Evolutionary conservation across 2,888 invertebrate genomes (phyloP).

Genomic region (Drosophila phalerata): DNA sequence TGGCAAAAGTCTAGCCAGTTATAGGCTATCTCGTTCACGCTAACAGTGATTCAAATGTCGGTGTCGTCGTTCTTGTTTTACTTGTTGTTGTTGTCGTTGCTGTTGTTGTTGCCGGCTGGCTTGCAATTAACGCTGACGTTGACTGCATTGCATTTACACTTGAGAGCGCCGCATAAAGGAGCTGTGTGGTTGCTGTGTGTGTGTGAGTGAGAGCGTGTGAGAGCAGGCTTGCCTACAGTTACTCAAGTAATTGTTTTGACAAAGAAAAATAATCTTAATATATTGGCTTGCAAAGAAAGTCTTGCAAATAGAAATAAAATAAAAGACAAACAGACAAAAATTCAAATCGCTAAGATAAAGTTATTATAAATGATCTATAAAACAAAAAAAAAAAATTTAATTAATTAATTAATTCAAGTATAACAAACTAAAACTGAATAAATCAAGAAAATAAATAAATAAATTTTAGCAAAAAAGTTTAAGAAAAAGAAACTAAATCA

Average conservation of each 20-base stretch:
- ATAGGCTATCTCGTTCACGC: slow-evolving; percentile 54
- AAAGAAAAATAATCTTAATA: not conserved
- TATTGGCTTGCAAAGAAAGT: too few species aligned
- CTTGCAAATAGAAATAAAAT: too few species aligned
- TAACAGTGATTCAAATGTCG: slow-evolving; percentile 17
- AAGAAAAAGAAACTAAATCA: too few species aligned
- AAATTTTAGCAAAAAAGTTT: too few species aligned
- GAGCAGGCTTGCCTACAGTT: not conserved
- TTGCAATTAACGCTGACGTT: slow-evolving; percentile 74
- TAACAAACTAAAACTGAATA: too few species aligned
- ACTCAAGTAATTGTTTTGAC: not conserved
- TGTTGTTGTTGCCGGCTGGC: slow-evolving; percentile 51
- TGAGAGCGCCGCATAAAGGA: slow-evolving; percentile 50
- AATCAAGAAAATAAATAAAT: too few species aligned
- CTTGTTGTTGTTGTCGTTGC: slow-evolving; percentile 47
- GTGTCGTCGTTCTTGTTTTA: slow-evolving; percentile 16
- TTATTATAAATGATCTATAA: too few species aligned
- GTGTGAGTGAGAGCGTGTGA: not conserved
- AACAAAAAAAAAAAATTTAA: too few species aligned
- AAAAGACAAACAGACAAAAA: too few species aligned
- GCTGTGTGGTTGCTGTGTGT: slow-evolving; percentile 28
- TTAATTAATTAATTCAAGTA: too few species aligned
- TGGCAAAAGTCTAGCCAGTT: slow-evolving; percentile 68
- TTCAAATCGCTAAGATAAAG: too few species aligned
- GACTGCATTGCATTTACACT: slow-evolving; percentile 72